These are phyloP conservation scores for Telmatochromis bifrenatus DNA, from an alignment of 2,113 vertebrate genomes.

Conservation along the genomic window DNA sequence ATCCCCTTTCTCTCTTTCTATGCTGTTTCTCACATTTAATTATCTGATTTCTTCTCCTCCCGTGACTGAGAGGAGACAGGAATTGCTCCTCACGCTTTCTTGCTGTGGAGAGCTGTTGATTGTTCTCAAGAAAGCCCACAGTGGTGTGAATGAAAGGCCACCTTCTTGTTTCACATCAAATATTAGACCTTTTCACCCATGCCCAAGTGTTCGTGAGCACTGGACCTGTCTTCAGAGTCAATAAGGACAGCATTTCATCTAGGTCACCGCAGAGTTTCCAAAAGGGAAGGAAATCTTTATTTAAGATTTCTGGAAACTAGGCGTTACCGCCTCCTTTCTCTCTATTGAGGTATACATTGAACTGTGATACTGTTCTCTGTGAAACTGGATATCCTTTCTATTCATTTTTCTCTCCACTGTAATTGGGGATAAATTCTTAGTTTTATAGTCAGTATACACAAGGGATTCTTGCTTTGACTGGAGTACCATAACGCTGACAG, in stretches of 20 bases:
- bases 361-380: neutral
- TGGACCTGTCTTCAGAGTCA: constrained; percentile 75
- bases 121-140: constrained; percentile 82
- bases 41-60: constrained; percentile 85
- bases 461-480: neutral
- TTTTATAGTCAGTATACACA: neutral
- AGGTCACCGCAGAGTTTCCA: constrained; percentile 73
- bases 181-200: constrained; percentile 75
- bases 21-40: constrained; percentile 91
- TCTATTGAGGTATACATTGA: neutral
- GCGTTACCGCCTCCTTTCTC: neutral
- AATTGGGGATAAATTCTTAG: neutral
- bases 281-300: constrained; percentile 84
- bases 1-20: constrained; percentile 67
- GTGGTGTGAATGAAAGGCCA: constrained; percentile 69
- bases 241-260: constrained; percentile 70
- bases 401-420: neutral
- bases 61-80: constrained; percentile 80
- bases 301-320: constrained; percentile 64
- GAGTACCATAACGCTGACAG: neutral
- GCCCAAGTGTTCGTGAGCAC: constrained; percentile 67
- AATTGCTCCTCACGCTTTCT: constrained; percentile 76
- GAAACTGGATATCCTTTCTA: neutral
- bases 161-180: constrained; percentile 77
- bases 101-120: constrained; percentile 73